Evolutionary conservation across 2,888 invertebrate genomes (phyloP), one percentile per base, ranked within the genome.

Genomic region (Oscheius sp.): DNA sequence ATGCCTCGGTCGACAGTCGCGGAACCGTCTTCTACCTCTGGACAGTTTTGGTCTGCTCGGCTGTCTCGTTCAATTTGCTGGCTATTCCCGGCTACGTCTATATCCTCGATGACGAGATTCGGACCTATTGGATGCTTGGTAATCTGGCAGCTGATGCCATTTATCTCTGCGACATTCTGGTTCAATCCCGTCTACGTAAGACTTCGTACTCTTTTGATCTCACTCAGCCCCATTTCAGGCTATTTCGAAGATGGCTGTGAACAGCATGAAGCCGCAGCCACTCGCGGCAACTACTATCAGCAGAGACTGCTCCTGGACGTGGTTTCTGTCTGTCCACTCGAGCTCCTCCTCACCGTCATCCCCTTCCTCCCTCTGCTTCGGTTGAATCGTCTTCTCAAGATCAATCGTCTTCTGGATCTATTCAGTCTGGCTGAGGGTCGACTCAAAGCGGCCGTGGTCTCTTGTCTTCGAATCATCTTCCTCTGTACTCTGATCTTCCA

Each of bases 81-180:
- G 58, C 79, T 9, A 74, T 83, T 10, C 75, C 83, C 1, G 73
- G 78, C 7, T 66, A 78, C 13, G 80, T 80, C 9, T 84, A 79
- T 55, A 79, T 83, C 11, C 76, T 78, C 35, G 66, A 79, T 21
- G 33, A 50, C 0, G 68, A 72, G 0, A 74, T 75, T 33, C 47
- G 73, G 32, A 62, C 75, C 35, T 65, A 73, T 29, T 86, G 85
- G 79, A 35, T 80, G 7, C 72, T 70, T 13, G 70, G 78, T 32
- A 87, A 87, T 75, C 33, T 82, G n/a, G 47, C 81, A 2, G 78
- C 80, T 13, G 87, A 87, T 74, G 2, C 74, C 4, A 70, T 87
- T 48, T 85, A 81, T 75, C 57, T 83, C 29, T 1, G 79, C 5
- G 87, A 87, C 74, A 84, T 87, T 59, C 9, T 84, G 13, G 71